Conservation (phyloP, 1,140 invertebrate species). For the Apis dorsata region DNA sequence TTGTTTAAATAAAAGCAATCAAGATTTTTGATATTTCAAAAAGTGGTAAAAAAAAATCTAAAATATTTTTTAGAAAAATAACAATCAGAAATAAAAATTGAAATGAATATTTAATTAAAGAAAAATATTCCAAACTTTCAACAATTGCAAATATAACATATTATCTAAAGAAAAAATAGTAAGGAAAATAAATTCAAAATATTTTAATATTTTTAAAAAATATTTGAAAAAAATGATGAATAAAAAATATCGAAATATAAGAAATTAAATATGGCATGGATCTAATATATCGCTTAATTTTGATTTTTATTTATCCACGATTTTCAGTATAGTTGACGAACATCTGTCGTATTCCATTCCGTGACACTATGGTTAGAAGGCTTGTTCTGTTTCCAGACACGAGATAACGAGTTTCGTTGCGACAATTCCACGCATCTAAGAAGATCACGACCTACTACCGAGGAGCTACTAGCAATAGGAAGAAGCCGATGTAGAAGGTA, state of each 20-base stretch:
- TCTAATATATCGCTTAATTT: not conserved
- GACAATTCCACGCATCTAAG: slow-evolving; percentile 53
- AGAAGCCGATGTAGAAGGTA: slow-evolving; percentile 19
- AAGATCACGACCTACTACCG: slow-evolving; percentile 48
- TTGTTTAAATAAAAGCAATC: no score
- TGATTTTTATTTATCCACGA: not conserved
- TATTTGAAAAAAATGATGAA: not conserved
- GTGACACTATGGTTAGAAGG: slow-evolving; percentile 26
- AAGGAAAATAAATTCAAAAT: no score
- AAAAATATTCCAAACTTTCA: no score
- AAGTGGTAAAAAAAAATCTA: no score
- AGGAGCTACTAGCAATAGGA: slow-evolving; percentile 30
- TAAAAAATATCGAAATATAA: not conserved
- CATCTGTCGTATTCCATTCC: slow-evolving; percentile 13
- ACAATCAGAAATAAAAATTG: no score
- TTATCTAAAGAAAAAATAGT: no score
- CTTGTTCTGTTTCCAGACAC: slow-evolving; percentile 40
- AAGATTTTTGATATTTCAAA: no score
- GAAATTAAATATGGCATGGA: not conserved
- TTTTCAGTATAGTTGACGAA: slow-evolving; percentile 7
- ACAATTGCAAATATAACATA: no score
- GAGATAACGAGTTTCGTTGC: slow-evolving; percentile 48
- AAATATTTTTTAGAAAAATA: no score
- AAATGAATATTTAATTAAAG: no score
- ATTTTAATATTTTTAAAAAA: no score